phyloP scores from a whole-genome alignment of 2,888 invertebrate genomes.

The Hypolimnas misippus region DNA sequence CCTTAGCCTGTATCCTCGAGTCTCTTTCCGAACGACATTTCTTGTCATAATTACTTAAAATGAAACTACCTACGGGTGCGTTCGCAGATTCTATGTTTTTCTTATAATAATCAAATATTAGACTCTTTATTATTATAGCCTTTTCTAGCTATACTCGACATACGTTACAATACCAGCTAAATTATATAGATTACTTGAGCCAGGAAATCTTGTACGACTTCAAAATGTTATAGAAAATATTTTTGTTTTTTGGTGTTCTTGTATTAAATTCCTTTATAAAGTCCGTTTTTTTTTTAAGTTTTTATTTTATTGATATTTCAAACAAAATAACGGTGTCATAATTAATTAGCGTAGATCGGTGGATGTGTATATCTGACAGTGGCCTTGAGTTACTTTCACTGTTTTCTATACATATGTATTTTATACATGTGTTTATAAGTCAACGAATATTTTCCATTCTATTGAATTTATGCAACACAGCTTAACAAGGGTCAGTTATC shows the following conservation, averaged over 20 bases:
- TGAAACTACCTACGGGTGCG: background rate
- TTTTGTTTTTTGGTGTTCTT: too few relatives aligned
- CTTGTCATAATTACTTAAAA: background rate
- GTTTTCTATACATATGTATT: constrained; percentile 4
- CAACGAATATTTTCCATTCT: background rate
- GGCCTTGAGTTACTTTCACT: constrained; percentile 39
- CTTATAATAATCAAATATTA: too few relatives aligned
- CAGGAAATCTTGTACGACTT: too few relatives aligned
- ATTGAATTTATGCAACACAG: background rate
- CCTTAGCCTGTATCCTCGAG: constrained; percentile 23
- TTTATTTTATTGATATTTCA: too few relatives aligned
- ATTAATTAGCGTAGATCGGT: background rate
- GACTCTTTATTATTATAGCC: too few relatives aligned
- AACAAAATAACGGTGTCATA: constrained; percentile 14
- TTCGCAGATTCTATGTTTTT: background rate
- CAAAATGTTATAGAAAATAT: too few relatives aligned
- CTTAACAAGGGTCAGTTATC: too few relatives aligned
- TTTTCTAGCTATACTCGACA: too few relatives aligned
- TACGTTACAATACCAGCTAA: too few relatives aligned
- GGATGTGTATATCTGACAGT: constrained; percentile 7
- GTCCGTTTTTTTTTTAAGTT: too few relatives aligned
- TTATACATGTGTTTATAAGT: background rate
- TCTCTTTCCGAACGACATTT: constrained; percentile 19
- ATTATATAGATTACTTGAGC: too few relatives aligned
- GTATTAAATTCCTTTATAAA: too few relatives aligned